Conservation (phyloP, 2,888 invertebrate species). For the Silvanus unidentatus region DNA sequence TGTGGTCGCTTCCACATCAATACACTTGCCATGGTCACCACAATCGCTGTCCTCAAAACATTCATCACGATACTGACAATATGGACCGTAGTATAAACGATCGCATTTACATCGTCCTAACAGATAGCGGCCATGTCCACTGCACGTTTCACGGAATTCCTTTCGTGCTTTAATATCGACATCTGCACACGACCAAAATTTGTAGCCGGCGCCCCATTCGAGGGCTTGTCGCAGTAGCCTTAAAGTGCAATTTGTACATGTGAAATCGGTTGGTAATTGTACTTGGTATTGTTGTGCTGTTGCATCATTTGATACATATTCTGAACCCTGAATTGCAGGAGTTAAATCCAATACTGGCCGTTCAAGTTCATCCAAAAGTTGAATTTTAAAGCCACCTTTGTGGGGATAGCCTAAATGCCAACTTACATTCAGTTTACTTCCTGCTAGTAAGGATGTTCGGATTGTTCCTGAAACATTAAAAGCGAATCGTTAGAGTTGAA, state of each 20-base stretch:
- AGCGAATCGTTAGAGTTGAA: too few species aligned
- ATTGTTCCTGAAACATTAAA: slow-evolving; percentile 60
- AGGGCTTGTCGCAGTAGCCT: slow-evolving; percentile 83
- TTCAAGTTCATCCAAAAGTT: slow-evolving; percentile 79
- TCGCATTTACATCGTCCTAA: slow-evolving; percentile 76
- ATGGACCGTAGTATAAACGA: slow-evolving; percentile 70
- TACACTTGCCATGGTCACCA: slow-evolving; percentile 77
- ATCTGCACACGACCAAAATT: slow-evolving; percentile 95
- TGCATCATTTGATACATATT: slow-evolving; percentile 75
- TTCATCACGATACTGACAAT: slow-evolving; percentile 86
- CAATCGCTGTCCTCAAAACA: slow-evolving; percentile 82
- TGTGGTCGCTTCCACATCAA: slow-evolving; percentile 73
- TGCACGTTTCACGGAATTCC: slow-evolving; percentile 77
- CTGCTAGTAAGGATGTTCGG: slow-evolving; percentile 73
- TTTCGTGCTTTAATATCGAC: slow-evolving; percentile 73
- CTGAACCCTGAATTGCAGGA: slow-evolving; percentile 71
- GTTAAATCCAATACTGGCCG: slow-evolving; percentile 80
- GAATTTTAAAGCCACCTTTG: slow-evolving; percentile 85
- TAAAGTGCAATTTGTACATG: slow-evolving; percentile 84
- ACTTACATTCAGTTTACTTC: slow-evolving; percentile 79
- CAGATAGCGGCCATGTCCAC: slow-evolving; percentile 75
- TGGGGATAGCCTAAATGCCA: slow-evolving; percentile 95
- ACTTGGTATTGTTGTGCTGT: slow-evolving; percentile 85
- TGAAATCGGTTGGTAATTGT: slow-evolving; percentile 72
- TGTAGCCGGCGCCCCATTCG: slow-evolving; percentile 79